A percentile compares a stretch with the other conserved stretches of the same genome.
Evolutionary conservation across 2,888 invertebrate species (phyloP).

Genomic region (Drosophila mercatorum): DNA sequence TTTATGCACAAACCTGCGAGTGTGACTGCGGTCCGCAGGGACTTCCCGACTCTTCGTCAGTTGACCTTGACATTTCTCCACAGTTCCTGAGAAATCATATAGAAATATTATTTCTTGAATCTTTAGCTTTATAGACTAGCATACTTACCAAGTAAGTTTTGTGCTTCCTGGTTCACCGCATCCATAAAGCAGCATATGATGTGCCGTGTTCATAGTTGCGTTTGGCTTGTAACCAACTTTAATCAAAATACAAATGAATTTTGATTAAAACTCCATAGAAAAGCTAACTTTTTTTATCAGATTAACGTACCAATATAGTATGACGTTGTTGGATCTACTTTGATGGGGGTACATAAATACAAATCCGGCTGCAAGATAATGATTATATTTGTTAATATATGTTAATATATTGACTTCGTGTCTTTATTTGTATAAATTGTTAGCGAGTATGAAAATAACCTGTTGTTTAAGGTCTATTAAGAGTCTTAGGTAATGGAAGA

Average conservation of each 20-base stretch:
- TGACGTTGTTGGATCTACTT: conserved; percentile 90
- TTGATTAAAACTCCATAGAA: background rate
- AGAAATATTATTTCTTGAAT: background rate
- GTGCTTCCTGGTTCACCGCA: conserved; percentile 88
- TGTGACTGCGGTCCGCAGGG: conserved; percentile 92
- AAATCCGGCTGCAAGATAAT: conserved; percentile 90
- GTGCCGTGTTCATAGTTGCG: conserved; percentile 94
- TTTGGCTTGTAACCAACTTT: conserved; percentile 96
- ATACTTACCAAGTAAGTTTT: conserved; percentile 88
- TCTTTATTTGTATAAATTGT: background rate
- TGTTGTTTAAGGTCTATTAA: background rate
- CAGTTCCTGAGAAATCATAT: conserved; percentile 89
- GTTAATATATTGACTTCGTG: background rate
- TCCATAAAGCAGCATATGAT: conserved; percentile 97
- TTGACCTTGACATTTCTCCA: conserved; percentile 93
- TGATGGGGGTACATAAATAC: conserved; percentile 95
- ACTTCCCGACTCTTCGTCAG: conserved; percentile 87
- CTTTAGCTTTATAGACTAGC: background rate
- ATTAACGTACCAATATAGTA: conserved; percentile 91
- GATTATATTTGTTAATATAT: conserved; percentile 1
- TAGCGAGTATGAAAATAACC: background rate
- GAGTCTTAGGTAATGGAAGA: no score
- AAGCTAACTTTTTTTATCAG: background rate
- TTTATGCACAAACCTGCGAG: conserved; percentile 72
- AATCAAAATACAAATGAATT: conserved; percentile 75